Conservation (phyloP, 2,888 invertebrate species). For the Cyrtodaria siliqua region DNA sequence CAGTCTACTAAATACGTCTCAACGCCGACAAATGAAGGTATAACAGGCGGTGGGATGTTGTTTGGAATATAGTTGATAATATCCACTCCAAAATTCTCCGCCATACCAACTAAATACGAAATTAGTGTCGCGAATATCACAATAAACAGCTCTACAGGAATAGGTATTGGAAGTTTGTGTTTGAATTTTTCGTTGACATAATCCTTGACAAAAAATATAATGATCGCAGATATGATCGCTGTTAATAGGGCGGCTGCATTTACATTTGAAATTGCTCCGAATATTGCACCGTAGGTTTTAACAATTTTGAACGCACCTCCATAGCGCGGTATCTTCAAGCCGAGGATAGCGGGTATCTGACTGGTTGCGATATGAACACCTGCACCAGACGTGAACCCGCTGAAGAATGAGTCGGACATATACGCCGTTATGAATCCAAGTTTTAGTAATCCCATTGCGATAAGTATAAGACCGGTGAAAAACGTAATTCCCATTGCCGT, state of each 20-base stretch:
- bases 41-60: conserved; percentile 76
- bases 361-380: conserved; percentile 83
- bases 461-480: conserved; percentile 75
- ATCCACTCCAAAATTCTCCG: conserved; percentile 65
- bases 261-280: conserved; percentile 65
- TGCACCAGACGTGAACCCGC: conserved; percentile 83
- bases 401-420: no score
- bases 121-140: conserved; percentile 78
- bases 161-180: no score
- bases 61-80: conserved; percentile 78
- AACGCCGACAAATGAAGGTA: conserved; percentile 76
- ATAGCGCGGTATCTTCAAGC: no score
- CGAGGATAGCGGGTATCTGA: conserved; percentile 81
- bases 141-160: conserved; percentile 84
- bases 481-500: conserved; percentile 77
- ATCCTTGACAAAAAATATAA: no score
- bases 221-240: conserved; percentile 70
- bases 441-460: conserved; percentile 80
- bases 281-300: no score
- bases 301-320: no score
- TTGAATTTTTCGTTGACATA: conserved; percentile 81
- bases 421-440: no score
- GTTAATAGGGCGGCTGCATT: conserved; percentile 78
- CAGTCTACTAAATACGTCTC: conserved; percentile 76
- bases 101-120: conserved; percentile 74